Evolutionary conservation across 2,888 invertebrate species (phyloP).

Genomic region (Euspilapteryx auroguttella): DNA sequence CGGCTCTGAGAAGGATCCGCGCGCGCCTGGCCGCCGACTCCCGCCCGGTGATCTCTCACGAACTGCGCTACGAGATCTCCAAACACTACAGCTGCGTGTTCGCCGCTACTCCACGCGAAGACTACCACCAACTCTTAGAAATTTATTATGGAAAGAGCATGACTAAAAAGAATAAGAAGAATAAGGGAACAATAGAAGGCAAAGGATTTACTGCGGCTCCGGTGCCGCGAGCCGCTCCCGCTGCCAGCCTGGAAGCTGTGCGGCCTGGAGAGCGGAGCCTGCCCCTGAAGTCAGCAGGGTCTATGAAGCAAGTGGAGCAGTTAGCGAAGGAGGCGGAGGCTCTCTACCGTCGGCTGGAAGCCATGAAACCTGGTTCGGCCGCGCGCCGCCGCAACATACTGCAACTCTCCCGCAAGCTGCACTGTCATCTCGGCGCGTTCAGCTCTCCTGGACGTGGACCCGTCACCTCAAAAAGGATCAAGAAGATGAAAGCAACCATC

Average conservation of each 20-base stretch:
- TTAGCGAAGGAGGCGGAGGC: not conserved
- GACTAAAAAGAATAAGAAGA: too few relatives aligned
- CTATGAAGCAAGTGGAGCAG: not conserved
- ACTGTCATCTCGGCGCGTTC: too few relatives aligned
- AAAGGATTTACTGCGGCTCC: too few relatives aligned
- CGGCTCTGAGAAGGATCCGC: slow-evolving; percentile 30
- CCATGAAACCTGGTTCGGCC: not conserved
- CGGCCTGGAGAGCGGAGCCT: not conserved
- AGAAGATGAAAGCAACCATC: too few relatives aligned
- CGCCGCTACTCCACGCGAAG: slow-evolving; percentile 31
- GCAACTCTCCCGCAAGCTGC: too few relatives aligned
- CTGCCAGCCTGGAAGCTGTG: not conserved
- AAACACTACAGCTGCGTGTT: slow-evolving; percentile 56
- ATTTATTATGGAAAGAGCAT: slow-evolving; percentile 16
- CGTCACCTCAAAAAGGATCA: too few relatives aligned
- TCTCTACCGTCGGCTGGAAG: not conserved
- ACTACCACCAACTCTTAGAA: slow-evolving; percentile 31
- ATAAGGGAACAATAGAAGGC: too few relatives aligned
- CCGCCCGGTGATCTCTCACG: slow-evolving; percentile 23
- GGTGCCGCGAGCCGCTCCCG: not conserved
- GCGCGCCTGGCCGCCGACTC: slow-evolving; percentile 24
- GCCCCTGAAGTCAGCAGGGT: not conserved
- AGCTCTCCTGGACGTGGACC: too few relatives aligned
- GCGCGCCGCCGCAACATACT: not conserved
- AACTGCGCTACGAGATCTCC: slow-evolving; percentile 48